Percentiles rank a stretch among this genome's conserved stretches.
These are phyloP conservation scores for Drosophila parthenogenetica DNA, from an alignment of 2,888 invertebrate genomes.

Conservation along the genomic window DNA sequence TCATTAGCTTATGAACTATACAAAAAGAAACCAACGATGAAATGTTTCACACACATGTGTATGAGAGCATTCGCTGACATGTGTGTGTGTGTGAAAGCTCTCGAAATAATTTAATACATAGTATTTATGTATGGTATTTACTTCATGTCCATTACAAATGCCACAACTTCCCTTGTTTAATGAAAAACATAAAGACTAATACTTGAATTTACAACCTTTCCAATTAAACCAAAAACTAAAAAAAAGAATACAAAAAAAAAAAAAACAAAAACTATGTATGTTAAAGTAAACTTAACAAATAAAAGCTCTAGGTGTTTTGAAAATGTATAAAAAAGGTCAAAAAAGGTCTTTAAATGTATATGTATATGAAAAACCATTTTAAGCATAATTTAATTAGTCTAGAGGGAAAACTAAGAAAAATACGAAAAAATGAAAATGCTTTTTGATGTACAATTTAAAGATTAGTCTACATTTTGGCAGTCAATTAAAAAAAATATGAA, in stretches of 20 bases:
- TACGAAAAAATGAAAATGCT: conserved; percentile 27
- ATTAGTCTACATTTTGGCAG: conserved; percentile 68
- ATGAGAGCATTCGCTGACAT: not conserved
- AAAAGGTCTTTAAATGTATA: not conserved
- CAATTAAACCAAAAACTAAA: conserved; percentile 38
- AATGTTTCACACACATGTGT: conserved; percentile 4
- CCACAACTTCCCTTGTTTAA: conserved; percentile 68
- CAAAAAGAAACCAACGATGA: not conserved
- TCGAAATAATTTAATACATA: conserved; percentile 21
- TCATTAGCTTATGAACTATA: conserved; percentile 12
- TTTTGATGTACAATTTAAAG: conserved; percentile 61
- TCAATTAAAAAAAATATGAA: conserved; percentile 63
- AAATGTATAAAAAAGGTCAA: conserved; percentile 53
- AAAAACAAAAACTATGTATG: conserved; percentile 35
- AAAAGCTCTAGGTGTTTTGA: conserved; percentile 72
- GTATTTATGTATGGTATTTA: conserved; percentile 26
- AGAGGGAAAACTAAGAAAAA: conserved; percentile 28
- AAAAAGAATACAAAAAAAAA: conserved; percentile 27
- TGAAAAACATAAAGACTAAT: conserved; percentile 78
- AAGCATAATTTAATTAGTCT: conserved; percentile 61
- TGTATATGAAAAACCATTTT: conserved; percentile 42
- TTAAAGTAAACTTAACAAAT: conserved; percentile 41
- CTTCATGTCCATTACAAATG: conserved; percentile 42
- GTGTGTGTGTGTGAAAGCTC: conserved; percentile 27
- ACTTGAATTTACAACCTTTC: conserved; percentile 75